Conservation (phyloP, 1,140 invertebrate species). For the Theocolax elegans region DNA sequence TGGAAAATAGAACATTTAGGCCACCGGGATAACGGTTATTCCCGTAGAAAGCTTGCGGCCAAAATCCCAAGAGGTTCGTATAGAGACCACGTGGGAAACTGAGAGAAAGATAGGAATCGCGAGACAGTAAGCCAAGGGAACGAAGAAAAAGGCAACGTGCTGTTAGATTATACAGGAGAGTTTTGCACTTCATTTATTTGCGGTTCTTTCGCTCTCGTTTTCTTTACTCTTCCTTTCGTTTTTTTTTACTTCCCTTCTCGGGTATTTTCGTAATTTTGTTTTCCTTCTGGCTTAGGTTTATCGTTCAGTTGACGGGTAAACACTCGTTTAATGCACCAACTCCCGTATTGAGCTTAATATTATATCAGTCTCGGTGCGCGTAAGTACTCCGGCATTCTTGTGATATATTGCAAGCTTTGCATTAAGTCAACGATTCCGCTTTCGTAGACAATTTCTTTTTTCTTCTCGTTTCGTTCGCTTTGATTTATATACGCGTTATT, state of each 20-base stretch:
- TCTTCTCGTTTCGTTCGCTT: too few relatives aligned
- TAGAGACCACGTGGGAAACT: not conserved
- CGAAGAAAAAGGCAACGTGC: not conserved
- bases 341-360: not conserved
- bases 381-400: not conserved
- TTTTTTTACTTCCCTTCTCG: not conserved
- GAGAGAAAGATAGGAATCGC: not conserved
- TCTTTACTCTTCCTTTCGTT: not conserved
- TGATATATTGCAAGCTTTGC: not conserved
- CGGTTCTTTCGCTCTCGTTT: not conserved
- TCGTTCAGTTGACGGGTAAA: constrained; percentile 2
- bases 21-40: constrained; percentile 45
- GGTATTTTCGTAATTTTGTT: not conserved
- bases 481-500: too few relatives aligned
- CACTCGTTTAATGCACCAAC: not conserved
- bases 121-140: not conserved
- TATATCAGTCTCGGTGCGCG: not conserved
- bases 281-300: constrained; percentile 18
- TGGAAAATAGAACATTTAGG: constrained; percentile 53
- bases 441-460: too few relatives aligned
- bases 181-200: constrained; percentile 30
- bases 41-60: constrained; percentile 34
- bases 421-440: not conserved
- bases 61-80: not conserved
- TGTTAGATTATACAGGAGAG: not conserved